These are phyloP conservation scores for Achroia grisella DNA, from an alignment of 1,140 invertebrate species.

Conservation along the genomic window DNA sequence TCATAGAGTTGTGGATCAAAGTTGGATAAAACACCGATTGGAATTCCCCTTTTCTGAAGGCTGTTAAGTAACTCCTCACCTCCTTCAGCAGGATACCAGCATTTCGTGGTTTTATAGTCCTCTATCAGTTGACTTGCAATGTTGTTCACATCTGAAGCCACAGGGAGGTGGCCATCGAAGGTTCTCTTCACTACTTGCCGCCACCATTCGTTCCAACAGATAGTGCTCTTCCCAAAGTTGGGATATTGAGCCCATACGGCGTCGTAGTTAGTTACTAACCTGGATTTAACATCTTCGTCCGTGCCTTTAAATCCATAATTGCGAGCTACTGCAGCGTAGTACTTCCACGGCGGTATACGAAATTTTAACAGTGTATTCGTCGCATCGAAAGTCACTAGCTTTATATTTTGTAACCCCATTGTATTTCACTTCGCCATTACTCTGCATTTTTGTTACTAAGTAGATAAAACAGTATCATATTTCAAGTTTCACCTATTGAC, in stretches of 20 bases:
- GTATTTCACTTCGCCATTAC: not conserved
- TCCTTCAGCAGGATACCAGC: constrained; percentile 82
- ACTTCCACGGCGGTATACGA: constrained; percentile 78
- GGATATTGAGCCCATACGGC: constrained; percentile 80
- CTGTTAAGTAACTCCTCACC: constrained; percentile 77
- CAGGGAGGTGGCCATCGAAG: constrained; percentile 72
- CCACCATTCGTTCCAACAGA: constrained; percentile 91
- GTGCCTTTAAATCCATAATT: constrained; percentile 80
- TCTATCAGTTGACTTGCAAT: constrained; percentile 78
- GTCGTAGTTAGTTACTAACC: constrained; percentile 79
- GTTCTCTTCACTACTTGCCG: constrained; percentile 77
- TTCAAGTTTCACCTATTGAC: too few species aligned
- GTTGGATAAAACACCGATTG: constrained; percentile 89
- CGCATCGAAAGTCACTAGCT: constrained; percentile 86
- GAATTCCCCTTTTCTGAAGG: constrained; percentile 65
- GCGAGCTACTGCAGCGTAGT: constrained; percentile 81
- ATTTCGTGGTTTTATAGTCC: constrained; percentile 78
- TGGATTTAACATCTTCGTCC: constrained; percentile 73
- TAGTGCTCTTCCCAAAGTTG: constrained; percentile 82
- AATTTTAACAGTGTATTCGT: constrained; percentile 89
- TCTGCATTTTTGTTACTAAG: too few species aligned
- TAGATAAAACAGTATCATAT: too few species aligned
- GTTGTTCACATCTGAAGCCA: constrained; percentile 18
- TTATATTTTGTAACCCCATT: constrained; percentile 41
- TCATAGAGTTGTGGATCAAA: constrained; percentile 86